Evolutionary conservation across 2,888 invertebrate species (phyloP).

Genomic region (Ochropleura plecta): DNA sequence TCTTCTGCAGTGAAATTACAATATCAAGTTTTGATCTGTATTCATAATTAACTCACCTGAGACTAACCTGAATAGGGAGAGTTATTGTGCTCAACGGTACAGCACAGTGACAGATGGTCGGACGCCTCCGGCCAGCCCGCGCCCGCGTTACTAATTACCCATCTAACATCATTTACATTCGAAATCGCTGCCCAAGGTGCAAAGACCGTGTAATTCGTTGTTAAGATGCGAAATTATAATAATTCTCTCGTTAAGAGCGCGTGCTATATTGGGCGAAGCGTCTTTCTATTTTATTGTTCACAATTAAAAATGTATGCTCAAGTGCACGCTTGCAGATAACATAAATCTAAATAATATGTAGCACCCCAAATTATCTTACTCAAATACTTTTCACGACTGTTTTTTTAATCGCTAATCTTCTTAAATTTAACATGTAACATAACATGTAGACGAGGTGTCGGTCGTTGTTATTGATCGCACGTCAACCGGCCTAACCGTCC

Average conservation of each 20-base stretch:
- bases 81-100: slow-evolving; percentile 30
- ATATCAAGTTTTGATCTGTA: slow-evolving; percentile 22
- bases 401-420: neutral
- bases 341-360: slow-evolving; percentile 40
- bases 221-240: slow-evolving; percentile 62
- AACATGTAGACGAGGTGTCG: slow-evolving; percentile 6
- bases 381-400: slow-evolving; percentile 29
- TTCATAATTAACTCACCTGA: slow-evolving; percentile 24
- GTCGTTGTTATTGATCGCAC: slow-evolving; percentile 16
- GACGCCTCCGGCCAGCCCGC: too few relatives aligned
- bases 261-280: slow-evolving; percentile 63
- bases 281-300: slow-evolving; percentile 41
- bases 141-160: slow-evolving; percentile 63
- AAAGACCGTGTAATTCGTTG: slow-evolving; percentile 62
- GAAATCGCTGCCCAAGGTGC: slow-evolving; percentile 52
- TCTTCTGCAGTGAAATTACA: slow-evolving; percentile 9
- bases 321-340: slow-evolving; percentile 42
- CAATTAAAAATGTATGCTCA: slow-evolving; percentile 54
- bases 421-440: slow-evolving; percentile 20
- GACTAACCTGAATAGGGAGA: neutral
- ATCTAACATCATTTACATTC: slow-evolving; percentile 55
- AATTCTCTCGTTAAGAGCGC: slow-evolving; percentile 55
- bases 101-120: slow-evolving; percentile 57
- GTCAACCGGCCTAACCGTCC: slow-evolving; percentile 30
- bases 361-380: neutral